Evolutionary conservation across 1,140 invertebrate species (phyloP).

Genomic region (Neodiprion pinetum): DNA sequence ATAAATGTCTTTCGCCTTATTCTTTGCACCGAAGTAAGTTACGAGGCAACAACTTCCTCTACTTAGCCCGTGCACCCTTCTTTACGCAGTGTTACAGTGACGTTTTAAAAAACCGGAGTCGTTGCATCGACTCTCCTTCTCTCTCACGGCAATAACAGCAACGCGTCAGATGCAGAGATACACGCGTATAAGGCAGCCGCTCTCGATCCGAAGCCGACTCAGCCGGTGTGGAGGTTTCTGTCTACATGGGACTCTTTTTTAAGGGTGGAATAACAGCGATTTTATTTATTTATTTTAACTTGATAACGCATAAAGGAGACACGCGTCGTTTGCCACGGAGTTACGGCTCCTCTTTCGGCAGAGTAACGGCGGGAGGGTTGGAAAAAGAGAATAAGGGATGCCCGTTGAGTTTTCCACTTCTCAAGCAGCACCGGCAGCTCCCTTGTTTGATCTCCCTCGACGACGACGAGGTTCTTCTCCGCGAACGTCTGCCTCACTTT

Average conservation of each 20-base stretch:
- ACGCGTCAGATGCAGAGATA: background rate
- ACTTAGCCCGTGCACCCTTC: too few relatives aligned
- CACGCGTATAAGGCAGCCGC: background rate
- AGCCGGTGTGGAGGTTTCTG: background rate
- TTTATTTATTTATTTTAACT: conserved; percentile 43
- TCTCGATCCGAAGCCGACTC: background rate
- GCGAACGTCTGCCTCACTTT: conserved; percentile 42
- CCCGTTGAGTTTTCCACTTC: too few relatives aligned
- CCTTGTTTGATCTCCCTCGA: too few relatives aligned
- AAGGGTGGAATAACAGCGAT: background rate
- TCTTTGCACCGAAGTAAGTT: too few relatives aligned
- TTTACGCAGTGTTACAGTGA: too few relatives aligned
- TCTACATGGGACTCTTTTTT: background rate
- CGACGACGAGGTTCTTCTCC: conserved; percentile 16
- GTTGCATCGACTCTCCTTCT: too few relatives aligned
- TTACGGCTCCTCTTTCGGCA: conserved; percentile 27
- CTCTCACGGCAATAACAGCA: too few relatives aligned
- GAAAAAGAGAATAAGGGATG: too few relatives aligned
- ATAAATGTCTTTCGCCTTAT: too few relatives aligned
- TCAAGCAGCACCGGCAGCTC: too few relatives aligned
- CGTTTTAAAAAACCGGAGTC: too few relatives aligned
- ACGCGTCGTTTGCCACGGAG: conserved; percentile 39
- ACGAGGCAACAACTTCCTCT: too few relatives aligned
- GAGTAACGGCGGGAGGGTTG: conserved; percentile 27
- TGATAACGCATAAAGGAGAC: conserved; percentile 43